These are phyloP conservation scores for Venustoraphidia nigricollis DNA, from an alignment of 2,888 invertebrate genomes.

Conservation along the genomic window DNA sequence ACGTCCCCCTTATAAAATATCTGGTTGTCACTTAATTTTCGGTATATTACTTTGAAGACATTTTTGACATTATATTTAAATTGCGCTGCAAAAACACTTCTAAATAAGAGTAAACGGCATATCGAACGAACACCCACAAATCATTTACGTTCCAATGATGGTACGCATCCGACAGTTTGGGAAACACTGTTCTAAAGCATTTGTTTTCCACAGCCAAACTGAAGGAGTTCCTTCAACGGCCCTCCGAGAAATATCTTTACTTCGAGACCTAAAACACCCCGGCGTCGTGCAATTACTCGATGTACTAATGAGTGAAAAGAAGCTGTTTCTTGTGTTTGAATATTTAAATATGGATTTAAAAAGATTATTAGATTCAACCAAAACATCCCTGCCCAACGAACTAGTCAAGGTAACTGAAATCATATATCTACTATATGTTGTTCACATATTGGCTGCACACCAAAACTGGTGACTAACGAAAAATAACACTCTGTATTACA, in stretches of 20 bases:
- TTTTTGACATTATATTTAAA: no score
- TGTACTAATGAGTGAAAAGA: constrained; percentile 71
- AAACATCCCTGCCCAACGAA: constrained; percentile 41
- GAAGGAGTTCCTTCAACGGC: constrained; percentile 98
- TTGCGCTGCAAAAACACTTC: no score
- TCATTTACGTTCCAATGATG: no score
- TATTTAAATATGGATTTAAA: constrained; percentile 88
- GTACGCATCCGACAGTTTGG: no score
- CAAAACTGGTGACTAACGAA: no score
- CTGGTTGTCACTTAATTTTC: no score
- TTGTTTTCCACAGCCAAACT: constrained; percentile 50
- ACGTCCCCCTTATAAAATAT: no score
- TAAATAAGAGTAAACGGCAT: no score
- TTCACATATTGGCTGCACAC: no score
- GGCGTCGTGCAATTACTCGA: constrained; percentile 82
- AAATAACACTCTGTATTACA: no score
- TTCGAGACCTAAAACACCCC: constrained; percentile 80
- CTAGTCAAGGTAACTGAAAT: constrained; percentile 45
- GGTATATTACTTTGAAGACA: neutral
- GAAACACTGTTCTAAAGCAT: neutral
- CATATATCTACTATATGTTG: no score
- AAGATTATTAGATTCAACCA: constrained; percentile 62
- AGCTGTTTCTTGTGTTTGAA: constrained; percentile 88
- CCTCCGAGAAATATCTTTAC: constrained; percentile 84
- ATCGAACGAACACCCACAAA: no score